phyloP scores from a whole-genome alignment of 1,140 invertebrate genomes.

The Ganaspis sp. region DNA sequence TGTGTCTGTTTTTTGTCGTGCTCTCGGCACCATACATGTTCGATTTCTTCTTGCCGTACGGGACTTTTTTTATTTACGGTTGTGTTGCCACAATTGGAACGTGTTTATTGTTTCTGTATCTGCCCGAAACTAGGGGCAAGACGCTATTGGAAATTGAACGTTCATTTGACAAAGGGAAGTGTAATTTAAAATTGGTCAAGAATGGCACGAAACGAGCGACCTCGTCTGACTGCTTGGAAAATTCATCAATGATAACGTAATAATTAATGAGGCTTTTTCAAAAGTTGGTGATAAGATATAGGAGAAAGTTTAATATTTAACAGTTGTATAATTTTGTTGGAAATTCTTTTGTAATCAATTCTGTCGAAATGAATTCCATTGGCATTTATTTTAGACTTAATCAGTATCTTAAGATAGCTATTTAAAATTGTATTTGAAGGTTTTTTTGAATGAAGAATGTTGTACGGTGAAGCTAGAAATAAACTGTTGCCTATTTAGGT shows the following conservation, averaged over 20 bases:
- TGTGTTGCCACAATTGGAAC: constrained; percentile 80
- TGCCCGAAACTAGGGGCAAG: constrained; percentile 89
- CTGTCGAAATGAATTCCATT: too few relatives aligned
- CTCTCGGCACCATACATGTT: constrained; percentile 83
- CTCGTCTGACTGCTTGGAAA: background rate
- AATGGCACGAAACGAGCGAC: background rate
- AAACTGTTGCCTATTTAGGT: too few relatives aligned
- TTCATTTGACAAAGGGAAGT: constrained; percentile 63
- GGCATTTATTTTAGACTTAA: too few relatives aligned
- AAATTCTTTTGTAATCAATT: too few relatives aligned
- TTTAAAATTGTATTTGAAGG: too few relatives aligned
- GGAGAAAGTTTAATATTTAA: too few relatives aligned
- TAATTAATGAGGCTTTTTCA: too few relatives aligned
- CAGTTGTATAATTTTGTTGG: too few relatives aligned
- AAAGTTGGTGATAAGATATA: too few relatives aligned
- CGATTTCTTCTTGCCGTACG: constrained; percentile 76
- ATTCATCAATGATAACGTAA: background rate
- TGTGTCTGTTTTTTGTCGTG: constrained; percentile 83
- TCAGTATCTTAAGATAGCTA: too few relatives aligned
- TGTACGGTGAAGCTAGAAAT: too few relatives aligned
- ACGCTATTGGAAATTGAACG: constrained; percentile 86
- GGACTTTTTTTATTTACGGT: constrained; percentile 84
- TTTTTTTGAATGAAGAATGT: too few relatives aligned
- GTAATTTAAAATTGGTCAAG: background rate
- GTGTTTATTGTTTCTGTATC: constrained; percentile 79